Conservation (phyloP, 2,888 invertebrate species). For the Microchrysa polita region DNA sequence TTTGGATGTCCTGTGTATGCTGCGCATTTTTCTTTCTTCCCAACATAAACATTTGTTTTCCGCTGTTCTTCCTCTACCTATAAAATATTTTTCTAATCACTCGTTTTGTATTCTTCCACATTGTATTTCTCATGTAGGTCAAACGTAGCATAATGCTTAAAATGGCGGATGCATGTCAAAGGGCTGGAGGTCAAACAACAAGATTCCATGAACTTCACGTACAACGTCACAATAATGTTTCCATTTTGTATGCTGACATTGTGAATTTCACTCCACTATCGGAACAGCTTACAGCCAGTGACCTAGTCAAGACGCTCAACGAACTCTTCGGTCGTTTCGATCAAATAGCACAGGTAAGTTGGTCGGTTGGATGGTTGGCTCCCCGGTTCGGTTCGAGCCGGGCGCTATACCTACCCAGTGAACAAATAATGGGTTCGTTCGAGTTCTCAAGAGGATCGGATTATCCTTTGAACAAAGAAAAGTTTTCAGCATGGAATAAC, state of each 20-base stretch:
- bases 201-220: conserved; percentile 97
- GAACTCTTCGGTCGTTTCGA: conserved; percentile 97
- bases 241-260: conserved; percentile 97
- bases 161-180: conserved; percentile 89
- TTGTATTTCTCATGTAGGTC: conserved; percentile 73
- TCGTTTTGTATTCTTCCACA: conserved; percentile 45
- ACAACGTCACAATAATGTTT: conserved; percentile 94
- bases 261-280: conserved; percentile 98
- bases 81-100: not conserved
- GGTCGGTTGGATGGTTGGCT: not conserved
- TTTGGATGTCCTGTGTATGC: too few relatives aligned
- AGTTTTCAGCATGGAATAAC: too few relatives aligned
- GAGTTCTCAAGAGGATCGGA: too few relatives aligned
- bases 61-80: too few relatives aligned
- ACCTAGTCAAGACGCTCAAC: conserved; percentile 94
- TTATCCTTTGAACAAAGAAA: too few relatives aligned
- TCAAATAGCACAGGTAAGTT: conserved; percentile 90
- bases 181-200: conserved; percentile 73
- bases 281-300: conserved; percentile 90
- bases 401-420: not conserved
- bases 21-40: not conserved
- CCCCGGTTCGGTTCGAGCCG: not conserved
- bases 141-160: conserved; percentile 91
- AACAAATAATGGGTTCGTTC: too few relatives aligned
- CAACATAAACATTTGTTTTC: too few relatives aligned